Percentiles rank a stretch among this genome's conserved stretches.
These are phyloP conservation scores for Pantherophis vulpinus DNA, from an alignment of 2,797 vertebrate genomes.

Conservation along the genomic window DNA sequence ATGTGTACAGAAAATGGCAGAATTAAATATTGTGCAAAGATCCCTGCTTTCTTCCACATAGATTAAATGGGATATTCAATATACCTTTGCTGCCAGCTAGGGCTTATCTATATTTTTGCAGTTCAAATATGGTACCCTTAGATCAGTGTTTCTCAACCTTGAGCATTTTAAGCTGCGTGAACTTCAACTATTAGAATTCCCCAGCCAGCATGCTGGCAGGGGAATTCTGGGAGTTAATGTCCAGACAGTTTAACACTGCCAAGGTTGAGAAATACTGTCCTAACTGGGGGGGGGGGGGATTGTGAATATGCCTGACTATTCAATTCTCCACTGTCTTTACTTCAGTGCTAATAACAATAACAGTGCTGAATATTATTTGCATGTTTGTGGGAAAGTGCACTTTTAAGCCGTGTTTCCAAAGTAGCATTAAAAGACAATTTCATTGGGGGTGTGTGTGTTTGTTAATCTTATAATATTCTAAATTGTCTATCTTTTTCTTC, in stretches of 20 bases:
- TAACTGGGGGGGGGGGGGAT: fast-evolving
- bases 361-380: neutral
- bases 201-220: neutral
- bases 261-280: neutral
- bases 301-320: neutral
- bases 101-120: neutral
- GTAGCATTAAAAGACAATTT: neutral
- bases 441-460: neutral
- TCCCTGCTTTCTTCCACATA: neutral
- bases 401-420: neutral
- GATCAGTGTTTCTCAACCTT: neutral
- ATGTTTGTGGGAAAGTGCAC: neutral
- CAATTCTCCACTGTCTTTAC: neutral
- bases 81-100: neutral
- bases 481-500: neutral
- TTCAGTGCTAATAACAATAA: neutral
- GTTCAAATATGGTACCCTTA: neutral
- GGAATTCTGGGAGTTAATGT: neutral
- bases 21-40: neutral
- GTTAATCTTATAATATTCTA: slow-evolving; percentile 18
- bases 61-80: neutral
- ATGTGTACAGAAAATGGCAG: neutral
- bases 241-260: neutral
- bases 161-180: neutral
- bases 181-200: neutral